A percentile compares a stretch with the other conserved stretches of the same genome.
Evolutionary conservation across 2,113 vertebrate species (phyloP).

Genomic region (Numenius arquata): DNA sequence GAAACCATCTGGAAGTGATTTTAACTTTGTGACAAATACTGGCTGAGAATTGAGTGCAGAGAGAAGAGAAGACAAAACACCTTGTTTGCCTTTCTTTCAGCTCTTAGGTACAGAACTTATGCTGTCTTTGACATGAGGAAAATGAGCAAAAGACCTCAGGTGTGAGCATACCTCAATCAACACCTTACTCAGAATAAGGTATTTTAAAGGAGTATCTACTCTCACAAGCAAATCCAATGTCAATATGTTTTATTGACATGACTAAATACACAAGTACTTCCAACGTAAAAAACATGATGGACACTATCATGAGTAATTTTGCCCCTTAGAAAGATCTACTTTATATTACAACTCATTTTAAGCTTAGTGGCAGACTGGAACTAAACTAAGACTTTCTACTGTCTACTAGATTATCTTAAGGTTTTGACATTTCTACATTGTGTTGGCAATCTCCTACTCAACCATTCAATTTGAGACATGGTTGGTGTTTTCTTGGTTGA

Average conservation of each 20-base stretch:
- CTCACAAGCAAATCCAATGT: not conserved
- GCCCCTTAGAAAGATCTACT: not conserved
- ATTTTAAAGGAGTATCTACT: not conserved
- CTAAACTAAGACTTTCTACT: not conserved
- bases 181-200: not conserved
- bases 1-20: conserved; percentile 57
- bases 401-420: not conserved
- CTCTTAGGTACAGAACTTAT: not conserved
- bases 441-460: not conserved
- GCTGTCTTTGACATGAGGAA: not conserved
- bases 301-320: not conserved
- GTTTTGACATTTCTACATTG: not conserved
- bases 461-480: not conserved
- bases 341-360: not conserved
- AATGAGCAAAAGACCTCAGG: not conserved
- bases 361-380: not conserved
- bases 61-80: not conserved
- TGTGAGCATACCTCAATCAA: not conserved
- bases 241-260: not conserved
- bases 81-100: not conserved
- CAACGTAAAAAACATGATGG: not conserved
- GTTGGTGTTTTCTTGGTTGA: not conserved
- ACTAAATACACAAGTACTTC: not conserved
- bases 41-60: not conserved
- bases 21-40: conserved; percentile 5